Percentiles rank a stretch among this genome's conserved stretches.
Conservation (phyloP, 2,888 invertebrate species). For the Morpho achilles region DNA sequence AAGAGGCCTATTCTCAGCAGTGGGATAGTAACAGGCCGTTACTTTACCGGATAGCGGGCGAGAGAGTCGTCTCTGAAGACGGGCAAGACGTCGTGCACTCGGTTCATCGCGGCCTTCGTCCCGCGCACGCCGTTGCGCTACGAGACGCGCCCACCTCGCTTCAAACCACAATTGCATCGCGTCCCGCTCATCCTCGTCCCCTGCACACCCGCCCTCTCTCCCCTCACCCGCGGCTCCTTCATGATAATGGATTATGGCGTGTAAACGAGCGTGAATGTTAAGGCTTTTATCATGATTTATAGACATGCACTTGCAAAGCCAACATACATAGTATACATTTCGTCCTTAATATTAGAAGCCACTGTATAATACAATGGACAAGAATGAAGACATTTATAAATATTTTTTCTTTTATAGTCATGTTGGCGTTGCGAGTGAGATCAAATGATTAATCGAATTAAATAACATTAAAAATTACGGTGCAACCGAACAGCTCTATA, state of each 20-base stretch:
- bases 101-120: slow-evolving; percentile 45
- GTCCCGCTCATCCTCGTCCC: slow-evolving; percentile 52
- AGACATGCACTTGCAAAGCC: too few species aligned
- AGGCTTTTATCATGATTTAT: neutral
- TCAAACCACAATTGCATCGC: slow-evolving; percentile 72
- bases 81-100: slow-evolving; percentile 44
- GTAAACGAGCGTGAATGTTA: neutral
- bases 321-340: too few species aligned
- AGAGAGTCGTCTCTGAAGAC: slow-evolving; percentile 55
- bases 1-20: too few species aligned
- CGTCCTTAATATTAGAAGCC: too few species aligned
- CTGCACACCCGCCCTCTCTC: slow-evolving; percentile 25
- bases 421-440: too few species aligned
- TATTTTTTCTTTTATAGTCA: too few species aligned
- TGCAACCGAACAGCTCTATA: too few species aligned
- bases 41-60: slow-evolving; percentile 44
- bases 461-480: too few species aligned
- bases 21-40: too few species aligned
- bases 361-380: too few species aligned
- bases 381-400: too few species aligned
- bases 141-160: slow-evolving; percentile 62
- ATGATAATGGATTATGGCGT: slow-evolving; percentile 5
- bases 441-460: too few species aligned
- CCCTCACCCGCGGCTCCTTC: slow-evolving; percentile 26
- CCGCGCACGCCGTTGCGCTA: slow-evolving; percentile 55